Conservation (phyloP, 2,113 vertebrate genomes). For the Cebus imitator region DNA sequence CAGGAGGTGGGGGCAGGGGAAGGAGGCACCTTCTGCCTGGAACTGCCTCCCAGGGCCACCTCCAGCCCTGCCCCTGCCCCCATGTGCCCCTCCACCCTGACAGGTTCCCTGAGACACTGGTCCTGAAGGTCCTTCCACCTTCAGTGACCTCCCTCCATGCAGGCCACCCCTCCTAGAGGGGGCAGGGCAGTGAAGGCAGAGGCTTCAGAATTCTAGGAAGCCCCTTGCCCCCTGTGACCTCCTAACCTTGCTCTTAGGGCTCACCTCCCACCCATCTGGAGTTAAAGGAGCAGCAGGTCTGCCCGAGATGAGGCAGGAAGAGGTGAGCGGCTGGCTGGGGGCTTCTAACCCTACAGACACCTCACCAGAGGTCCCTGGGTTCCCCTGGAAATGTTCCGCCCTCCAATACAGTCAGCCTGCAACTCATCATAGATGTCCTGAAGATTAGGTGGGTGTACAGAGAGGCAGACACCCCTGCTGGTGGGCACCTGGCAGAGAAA, state of each 20-base stretch:
- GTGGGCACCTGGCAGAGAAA: background rate
- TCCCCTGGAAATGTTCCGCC: background rate
- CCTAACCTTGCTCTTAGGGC: background rate
- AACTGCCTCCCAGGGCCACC: background rate
- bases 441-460: background rate
- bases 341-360: background rate
- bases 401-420: background rate
- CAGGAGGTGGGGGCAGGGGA: background rate
- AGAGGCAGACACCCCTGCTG: background rate
- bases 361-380: background rate
- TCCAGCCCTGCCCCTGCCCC: background rate
- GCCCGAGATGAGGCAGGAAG: background rate
- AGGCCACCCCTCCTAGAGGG: background rate
- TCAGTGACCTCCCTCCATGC: background rate
- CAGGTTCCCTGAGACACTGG: background rate
- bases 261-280: background rate
- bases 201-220: background rate
- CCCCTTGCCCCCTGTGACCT: background rate
- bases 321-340: background rate
- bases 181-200: background rate
- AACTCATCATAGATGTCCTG: background rate
- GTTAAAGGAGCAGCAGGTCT: conserved; percentile 22
- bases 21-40: background rate
- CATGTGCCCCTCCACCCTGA: background rate
- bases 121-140: background rate